Percentiles rank a stretch among this genome's conserved stretches.
phyloP scores from a whole-genome alignment of 2,888 invertebrate species.

The Eupithecia insigniata region DNA sequence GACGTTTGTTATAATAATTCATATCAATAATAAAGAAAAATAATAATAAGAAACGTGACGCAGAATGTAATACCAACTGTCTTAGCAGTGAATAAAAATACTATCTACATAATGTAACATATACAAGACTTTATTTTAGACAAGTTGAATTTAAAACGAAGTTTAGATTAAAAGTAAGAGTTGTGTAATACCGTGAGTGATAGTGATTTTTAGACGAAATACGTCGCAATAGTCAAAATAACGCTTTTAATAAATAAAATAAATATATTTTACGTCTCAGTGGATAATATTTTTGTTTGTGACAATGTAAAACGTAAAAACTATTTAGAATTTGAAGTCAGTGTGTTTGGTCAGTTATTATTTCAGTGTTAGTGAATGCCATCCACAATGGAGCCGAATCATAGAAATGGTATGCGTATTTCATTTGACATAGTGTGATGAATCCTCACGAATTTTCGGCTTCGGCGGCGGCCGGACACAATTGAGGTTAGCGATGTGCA shows the following conservation, averaged over 20 bases:
- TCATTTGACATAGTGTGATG: too few species aligned
- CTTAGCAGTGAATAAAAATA: not conserved
- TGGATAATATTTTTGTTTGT: not conserved
- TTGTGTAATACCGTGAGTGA: not conserved
- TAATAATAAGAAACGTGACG: not conserved
- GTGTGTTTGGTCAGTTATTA: not conserved
- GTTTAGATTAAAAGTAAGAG: not conserved
- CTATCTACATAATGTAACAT: too few species aligned
- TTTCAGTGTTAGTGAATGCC: not conserved
- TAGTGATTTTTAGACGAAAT: constrained; percentile 1
- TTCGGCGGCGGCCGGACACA: too few species aligned
- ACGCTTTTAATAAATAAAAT: not conserved
- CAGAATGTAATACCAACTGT: not conserved
- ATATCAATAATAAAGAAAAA: not conserved
- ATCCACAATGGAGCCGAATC: not conserved
- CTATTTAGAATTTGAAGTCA: not conserved
- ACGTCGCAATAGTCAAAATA: not conserved
- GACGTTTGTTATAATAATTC: not conserved
- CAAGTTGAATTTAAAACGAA: not conserved
- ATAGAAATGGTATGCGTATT: not conserved
- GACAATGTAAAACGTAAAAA: constrained; percentile 14
- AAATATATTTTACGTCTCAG: not conserved
- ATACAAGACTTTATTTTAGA: not conserved
- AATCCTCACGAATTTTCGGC: too few species aligned
- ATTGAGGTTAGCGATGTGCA: too few species aligned